Base-by-base conservation (phyloP, 2,888 invertebrate genomes). In the Entomobrya multifasciata region DNA sequence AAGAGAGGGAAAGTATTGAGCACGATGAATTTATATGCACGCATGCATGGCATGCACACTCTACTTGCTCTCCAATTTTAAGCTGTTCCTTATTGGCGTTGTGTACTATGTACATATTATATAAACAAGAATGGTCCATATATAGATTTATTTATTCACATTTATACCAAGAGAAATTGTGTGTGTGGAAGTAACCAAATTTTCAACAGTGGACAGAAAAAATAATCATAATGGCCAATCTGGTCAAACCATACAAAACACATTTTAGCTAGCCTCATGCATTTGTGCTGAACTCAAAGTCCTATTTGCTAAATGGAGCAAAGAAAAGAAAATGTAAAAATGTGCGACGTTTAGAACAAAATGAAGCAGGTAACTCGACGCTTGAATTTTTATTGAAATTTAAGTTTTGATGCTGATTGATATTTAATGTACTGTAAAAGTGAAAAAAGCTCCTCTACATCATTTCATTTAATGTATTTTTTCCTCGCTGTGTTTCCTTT, bases 11-110 rank as follows among this genome's bases (percentile, higher is more conserved):
- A 78, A 82, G 62, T 84, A 79, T 78, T 83, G 70, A 79, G 78
- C 72, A 87, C 77, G 49, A 47, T 41, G 83, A 78, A 79, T 82
- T 87, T 87, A 84, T 87, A 84, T 87, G 83, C 87, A 87, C 83
- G 87, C 83, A 79, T 81, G 83, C 87, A 72, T 87, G 60, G 65
- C 83, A 87, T 83, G 57, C 81, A 87, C 67, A 87, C 67, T 67
- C 22, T 47, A 27, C 78, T 36, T 70, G 30, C 78, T 79, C 65
- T 79, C 55, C 49, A 49, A 55, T 74, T 74, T 74, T 36, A 17
- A 74, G 17, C 36, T 74, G 17, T 30, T 20, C n/a, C 30, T 11
- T 30, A 13, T 3, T 60, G 2, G 4, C 30, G 2, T 60, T 30
- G 13, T 67, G 15, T 60, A 72, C n/a, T n/a, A n/a, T n/a, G n/a